Percentiles rank a stretch among this genome's conserved stretches.
These are phyloP conservation scores for Perizoma affinitatum DNA, from an alignment of 2,888 invertebrate species.

Conservation along the genomic window DNA sequence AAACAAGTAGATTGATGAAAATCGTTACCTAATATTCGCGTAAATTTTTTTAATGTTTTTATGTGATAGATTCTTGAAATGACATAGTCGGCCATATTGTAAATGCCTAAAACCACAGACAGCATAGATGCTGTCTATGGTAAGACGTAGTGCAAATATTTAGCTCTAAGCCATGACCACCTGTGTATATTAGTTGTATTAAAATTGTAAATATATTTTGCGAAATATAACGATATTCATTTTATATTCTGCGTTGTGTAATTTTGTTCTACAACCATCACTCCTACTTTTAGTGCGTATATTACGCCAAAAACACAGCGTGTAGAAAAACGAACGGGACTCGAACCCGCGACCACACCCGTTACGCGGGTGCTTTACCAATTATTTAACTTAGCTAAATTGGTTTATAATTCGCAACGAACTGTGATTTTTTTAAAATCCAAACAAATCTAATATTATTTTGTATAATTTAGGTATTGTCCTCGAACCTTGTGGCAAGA, in stretches of 20 bases:
- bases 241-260: slow-evolving; percentile 15
- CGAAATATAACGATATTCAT: slow-evolving; percentile 35
- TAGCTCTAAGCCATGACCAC: slow-evolving; percentile 30
- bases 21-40: background rate
- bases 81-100: slow-evolving; percentile 5
- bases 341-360: no score
- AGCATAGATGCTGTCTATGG: background rate
- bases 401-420: no score
- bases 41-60: no score
- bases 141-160: slow-evolving; percentile 13
- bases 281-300: no score
- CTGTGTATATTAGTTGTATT: slow-evolving; percentile 21
- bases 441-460: no score
- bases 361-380: no score
- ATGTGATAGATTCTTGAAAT: slow-evolving; percentile 7
- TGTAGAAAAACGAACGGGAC: no score
- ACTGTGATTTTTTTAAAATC: no score
- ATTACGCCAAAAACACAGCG: background rate
- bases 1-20: background rate
- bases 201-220: slow-evolving; percentile 28
- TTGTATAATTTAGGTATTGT: no score
- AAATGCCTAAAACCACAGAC: background rate
- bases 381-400: no score
- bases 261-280: slow-evolving; percentile 3
- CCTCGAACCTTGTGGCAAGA: no score